phyloP scores from a whole-genome alignment of 2,888 invertebrate genomes.

The Tanytarsus gracilentus region DNA sequence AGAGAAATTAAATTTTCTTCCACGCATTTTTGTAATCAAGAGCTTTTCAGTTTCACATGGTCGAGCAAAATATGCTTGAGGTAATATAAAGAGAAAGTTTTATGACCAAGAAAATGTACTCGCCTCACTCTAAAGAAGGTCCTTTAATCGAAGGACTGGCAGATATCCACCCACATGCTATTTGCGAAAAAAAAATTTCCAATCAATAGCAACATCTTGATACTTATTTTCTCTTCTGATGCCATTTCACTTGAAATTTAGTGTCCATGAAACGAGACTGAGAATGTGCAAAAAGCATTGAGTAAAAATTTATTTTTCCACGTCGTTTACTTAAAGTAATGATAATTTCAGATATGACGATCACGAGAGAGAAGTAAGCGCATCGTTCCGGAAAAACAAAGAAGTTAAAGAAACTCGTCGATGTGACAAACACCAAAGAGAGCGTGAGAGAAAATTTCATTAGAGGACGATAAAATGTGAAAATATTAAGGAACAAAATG shows the following conservation, averaged over 20 bases:
- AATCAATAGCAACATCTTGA: not conserved
- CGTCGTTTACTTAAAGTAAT: constrained; percentile 28
- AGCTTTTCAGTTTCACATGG: no score
- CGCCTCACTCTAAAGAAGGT: no score
- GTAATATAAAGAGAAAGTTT: no score
- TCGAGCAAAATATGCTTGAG: no score
- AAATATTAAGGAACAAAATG: not conserved
- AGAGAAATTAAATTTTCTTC: no score
- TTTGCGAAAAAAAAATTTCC: not conserved
- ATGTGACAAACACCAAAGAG: not conserved
- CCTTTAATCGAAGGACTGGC: no score
- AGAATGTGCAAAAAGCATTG: not conserved
- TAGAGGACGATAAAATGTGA: not conserved
- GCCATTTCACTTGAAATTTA: not conserved
- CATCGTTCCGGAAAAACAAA: constrained; percentile 9
- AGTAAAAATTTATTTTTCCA: constrained; percentile 26
- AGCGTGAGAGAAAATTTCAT: not conserved
- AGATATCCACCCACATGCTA: no score
- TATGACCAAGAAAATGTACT: no score
- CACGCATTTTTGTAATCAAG: no score
- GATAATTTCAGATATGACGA: constrained; percentile 21
- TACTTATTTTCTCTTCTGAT: not conserved
- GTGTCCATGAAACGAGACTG: not conserved
- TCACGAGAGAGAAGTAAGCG: not conserved
- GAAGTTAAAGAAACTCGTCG: constrained; percentile 10